Conservation (phyloP, 2,888 invertebrate species). For the Scotopteryx bipunctaria region DNA sequence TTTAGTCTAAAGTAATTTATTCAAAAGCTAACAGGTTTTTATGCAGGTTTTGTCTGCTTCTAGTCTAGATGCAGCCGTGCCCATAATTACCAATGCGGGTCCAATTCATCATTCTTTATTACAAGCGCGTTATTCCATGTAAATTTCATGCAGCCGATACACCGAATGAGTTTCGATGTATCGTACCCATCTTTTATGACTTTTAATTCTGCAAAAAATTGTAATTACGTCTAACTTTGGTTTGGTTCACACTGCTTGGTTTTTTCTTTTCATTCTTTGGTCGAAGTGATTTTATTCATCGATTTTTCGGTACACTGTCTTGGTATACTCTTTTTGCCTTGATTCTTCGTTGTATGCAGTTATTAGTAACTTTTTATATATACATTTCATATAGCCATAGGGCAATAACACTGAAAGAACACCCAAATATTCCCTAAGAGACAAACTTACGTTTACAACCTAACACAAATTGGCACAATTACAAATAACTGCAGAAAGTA, state of each 20-base stretch:
- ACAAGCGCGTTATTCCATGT: conserved; percentile 80
- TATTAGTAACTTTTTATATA: no score
- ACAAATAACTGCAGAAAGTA: no score
- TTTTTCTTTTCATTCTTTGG: conserved; percentile 9
- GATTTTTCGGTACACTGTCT: neutral
- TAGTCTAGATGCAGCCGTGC: conserved; percentile 11
- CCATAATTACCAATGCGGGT: conserved; percentile 80
- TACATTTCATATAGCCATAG: no score
- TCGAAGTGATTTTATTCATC: conserved; percentile 1
- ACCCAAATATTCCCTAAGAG: no score
- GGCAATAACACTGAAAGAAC: no score
- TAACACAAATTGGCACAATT: no score
- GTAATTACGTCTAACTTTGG: conserved; percentile 33
- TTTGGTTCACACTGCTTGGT: conserved; percentile 16
- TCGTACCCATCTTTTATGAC: conserved; percentile 61
- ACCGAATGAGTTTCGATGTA: conserved; percentile 72
- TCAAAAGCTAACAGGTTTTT: neutral
- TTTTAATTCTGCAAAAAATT: conserved; percentile 38
- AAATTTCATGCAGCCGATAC: conserved; percentile 75
- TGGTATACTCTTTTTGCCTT: neutral
- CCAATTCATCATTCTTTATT: conserved; percentile 83
- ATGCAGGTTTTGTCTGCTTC: neutral
- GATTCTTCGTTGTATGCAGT: no score
- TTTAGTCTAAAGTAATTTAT: neutral
- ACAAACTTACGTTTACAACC: no score